Conservation (phyloP, 2,113 vertebrate species). For the Condylura cristata region DNA sequence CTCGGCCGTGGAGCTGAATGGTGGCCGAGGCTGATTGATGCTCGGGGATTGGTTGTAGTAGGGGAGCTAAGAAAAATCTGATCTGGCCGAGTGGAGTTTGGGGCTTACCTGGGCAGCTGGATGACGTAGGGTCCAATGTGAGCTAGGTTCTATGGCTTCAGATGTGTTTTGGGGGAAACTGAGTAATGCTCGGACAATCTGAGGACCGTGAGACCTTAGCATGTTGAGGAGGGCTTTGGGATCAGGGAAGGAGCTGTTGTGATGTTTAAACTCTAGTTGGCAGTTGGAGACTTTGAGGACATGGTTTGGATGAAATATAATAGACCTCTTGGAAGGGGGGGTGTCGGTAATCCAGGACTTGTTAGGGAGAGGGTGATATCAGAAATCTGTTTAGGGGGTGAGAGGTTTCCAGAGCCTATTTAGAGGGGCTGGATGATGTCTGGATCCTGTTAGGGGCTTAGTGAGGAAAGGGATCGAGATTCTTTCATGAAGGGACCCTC, state of each 20-base stretch:
- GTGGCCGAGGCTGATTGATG: accelerated
- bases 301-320: not conserved
- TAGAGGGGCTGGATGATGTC: not conserved
- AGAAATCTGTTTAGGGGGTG: not conserved
- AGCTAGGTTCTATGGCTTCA: not conserved
- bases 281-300: not conserved
- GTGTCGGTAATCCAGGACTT: not conserved
- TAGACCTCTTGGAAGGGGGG: not conserved
- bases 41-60: not conserved
- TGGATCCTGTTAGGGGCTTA: not conserved
- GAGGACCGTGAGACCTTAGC: not conserved
- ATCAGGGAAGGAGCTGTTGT: not conserved
- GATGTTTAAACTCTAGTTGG: not conserved
- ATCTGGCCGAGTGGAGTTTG: slow-evolving; percentile 70
- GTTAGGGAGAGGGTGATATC: not conserved
- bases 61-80: not conserved
- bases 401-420: not conserved
- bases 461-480: not conserved
- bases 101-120: slow-evolving; percentile 20
- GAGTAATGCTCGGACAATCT: not conserved
- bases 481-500: not conserved
- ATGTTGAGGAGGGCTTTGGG: not conserved
- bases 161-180: not conserved
- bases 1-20: not conserved
- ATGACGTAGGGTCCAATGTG: not conserved